Evolutionary conservation across 2,888 invertebrate genomes (phyloP), one percentile per base, ranked within the genome.

Genomic region (Coleophora flavipennella): DNA sequence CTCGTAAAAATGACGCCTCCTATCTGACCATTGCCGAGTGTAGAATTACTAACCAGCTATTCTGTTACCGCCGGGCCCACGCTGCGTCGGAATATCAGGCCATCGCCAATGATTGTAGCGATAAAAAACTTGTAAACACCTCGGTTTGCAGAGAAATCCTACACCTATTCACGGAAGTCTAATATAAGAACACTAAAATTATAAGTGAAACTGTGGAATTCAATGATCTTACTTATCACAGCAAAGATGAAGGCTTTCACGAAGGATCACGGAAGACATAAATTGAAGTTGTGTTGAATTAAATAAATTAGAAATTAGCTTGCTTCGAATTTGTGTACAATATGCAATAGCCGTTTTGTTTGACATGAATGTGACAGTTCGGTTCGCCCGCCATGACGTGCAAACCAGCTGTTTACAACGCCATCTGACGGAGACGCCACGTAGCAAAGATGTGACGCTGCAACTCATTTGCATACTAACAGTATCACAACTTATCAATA

Each of bases 221-320:
- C 36, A 48, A 55, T 44, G 45, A 45, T 57, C 62, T 69, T 62
- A 71, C 65, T 67, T 66, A 57, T 53, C 56, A 68, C 58, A 52
- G 56, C 54, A 59, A 51, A 60, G 55, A 47, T 50, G 55, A 59
- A 57, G 57, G 58, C 57, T 52, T 51, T 49, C 49, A 41, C 50
- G 47, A 51, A 57, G 46, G 44, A 55, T 54, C 61, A 57, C 45
- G 52, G 55, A 50, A 56, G 58, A 63, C 62, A 64, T 65, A 57
- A 66, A 71, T 63, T 59, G 58, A 76, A 78, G 62, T 73, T 73
- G 62, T 62, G 68, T 56, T 43, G 64, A 68, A 75, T 57, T 78
- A 75, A 81, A 79, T 80, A 79, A 78, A 79, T 80, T 78, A 78
- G 76, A 78, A 71, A 79, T 76, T 75, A 73, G 80, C 79, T 81